Evolutionary conservation across 2,888 invertebrate species (phyloP).

Genomic region (Machimus rusticus): DNA sequence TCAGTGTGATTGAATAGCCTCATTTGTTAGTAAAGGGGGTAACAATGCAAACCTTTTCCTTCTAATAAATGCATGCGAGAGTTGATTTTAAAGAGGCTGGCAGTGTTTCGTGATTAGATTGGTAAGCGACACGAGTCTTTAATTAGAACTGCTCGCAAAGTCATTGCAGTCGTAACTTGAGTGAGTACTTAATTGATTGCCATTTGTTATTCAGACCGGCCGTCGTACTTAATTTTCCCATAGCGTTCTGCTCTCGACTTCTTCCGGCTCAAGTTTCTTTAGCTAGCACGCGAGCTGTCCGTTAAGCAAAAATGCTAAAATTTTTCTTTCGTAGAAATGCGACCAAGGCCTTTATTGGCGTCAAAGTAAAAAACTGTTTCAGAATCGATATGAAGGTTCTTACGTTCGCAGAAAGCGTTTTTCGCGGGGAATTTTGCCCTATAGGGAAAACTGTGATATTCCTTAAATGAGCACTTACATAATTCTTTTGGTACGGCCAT

Average conservation of each 20-base stretch:
- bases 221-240: background rate
- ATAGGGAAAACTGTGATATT: background rate
- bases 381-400: background rate
- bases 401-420: background rate
- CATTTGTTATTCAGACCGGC: conserved; percentile 11
- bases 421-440: background rate
- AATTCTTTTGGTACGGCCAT: background rate
- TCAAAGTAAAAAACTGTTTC: background rate
- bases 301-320: background rate
- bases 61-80: background rate
- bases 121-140: background rate
- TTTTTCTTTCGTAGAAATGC: background rate
- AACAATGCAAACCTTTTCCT: background rate
- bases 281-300: background rate
- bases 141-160: background rate
- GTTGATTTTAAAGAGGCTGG: background rate
- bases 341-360: background rate
- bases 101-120: background rate
- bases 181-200: conserved; percentile 5
- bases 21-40: background rate
- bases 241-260: background rate
- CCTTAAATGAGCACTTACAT: background rate
- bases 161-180: background rate
- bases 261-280: background rate
- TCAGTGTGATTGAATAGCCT: background rate